Conservation (phyloP, 2,113 vertebrate genomes). For the Lepus europaeus region DNA sequence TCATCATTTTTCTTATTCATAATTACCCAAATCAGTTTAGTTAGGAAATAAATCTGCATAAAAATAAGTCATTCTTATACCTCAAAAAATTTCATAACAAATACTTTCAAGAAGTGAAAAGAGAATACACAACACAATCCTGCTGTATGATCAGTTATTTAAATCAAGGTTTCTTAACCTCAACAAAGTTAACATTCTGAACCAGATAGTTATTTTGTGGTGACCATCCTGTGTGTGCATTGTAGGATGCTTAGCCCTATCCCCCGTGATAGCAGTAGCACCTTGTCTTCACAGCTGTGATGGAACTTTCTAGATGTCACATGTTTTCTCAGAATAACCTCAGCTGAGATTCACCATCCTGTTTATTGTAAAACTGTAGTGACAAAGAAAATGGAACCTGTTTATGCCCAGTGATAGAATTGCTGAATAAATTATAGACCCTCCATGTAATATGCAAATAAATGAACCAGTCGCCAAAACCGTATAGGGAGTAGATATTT, state of each 20-base stretch:
- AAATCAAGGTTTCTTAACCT: neutral
- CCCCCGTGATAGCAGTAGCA: neutral
- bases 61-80: too few species aligned
- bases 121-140: neutral
- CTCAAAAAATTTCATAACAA: neutral
- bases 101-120: neutral
- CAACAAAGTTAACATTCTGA: neutral
- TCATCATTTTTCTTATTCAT: too few species aligned
- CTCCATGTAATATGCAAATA: neutral
- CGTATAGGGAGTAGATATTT: neutral
- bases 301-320: neutral
- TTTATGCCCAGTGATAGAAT: neutral
- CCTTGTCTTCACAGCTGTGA: neutral
- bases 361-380: neutral
- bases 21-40: too few species aligned
- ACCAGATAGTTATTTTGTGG: neutral
- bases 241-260: neutral
- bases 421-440: neutral
- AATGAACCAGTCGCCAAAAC: neutral
- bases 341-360: neutral
- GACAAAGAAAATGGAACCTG: too few species aligned
- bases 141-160: neutral
- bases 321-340: neutral
- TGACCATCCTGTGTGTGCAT: too few species aligned
- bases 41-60: too few species aligned